Conservation (phyloP, 1,140 invertebrate genomes). For the Zaprionus kolodkinae region DNA sequence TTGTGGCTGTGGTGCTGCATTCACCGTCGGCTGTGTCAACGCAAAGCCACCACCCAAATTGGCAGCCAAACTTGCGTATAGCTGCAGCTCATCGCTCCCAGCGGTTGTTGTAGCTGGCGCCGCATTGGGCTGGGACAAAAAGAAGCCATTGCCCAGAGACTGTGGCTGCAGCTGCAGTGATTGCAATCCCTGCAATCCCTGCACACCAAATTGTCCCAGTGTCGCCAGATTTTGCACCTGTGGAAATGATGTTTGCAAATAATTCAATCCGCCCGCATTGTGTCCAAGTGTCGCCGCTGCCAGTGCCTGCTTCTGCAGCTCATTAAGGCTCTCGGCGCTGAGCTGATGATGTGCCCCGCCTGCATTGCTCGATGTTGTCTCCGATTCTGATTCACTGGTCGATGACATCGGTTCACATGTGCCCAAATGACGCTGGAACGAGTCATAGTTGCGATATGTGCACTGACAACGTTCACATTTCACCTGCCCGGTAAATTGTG, state of each 20-base stretch:
- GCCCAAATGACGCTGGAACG: constrained; percentile 92
- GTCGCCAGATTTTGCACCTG: constrained; percentile 72
- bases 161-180: constrained; percentile 73
- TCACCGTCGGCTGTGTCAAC: constrained; percentile 59
- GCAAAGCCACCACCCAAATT: constrained; percentile 74
- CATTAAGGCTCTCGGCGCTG: constrained; percentile 62
- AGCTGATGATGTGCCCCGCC: constrained; percentile 29
- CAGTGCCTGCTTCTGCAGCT: constrained; percentile 65
- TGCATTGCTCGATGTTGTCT: constrained; percentile 49
- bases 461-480: constrained; percentile 94
- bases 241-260: constrained; percentile 66
- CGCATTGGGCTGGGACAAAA: constrained; percentile 67
- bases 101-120: not conserved
- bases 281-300: constrained; percentile 46
- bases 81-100: constrained; percentile 64
- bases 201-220: constrained; percentile 71
- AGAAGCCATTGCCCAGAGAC: constrained; percentile 72
- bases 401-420: constrained; percentile 89
- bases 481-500: constrained; percentile 88
- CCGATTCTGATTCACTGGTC: constrained; percentile 91
- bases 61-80: constrained; percentile 71
- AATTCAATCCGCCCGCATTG: constrained; percentile 64
- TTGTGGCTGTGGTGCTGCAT: constrained; percentile 60
- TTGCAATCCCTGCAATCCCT: constrained; percentile 63
- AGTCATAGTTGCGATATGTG: constrained; percentile 94